A percentile compares a stretch with the other conserved stretches of the same genome.
Conservation (phyloP, 2,888 invertebrate species). For the Drosophila suboccidentalis region DNA sequence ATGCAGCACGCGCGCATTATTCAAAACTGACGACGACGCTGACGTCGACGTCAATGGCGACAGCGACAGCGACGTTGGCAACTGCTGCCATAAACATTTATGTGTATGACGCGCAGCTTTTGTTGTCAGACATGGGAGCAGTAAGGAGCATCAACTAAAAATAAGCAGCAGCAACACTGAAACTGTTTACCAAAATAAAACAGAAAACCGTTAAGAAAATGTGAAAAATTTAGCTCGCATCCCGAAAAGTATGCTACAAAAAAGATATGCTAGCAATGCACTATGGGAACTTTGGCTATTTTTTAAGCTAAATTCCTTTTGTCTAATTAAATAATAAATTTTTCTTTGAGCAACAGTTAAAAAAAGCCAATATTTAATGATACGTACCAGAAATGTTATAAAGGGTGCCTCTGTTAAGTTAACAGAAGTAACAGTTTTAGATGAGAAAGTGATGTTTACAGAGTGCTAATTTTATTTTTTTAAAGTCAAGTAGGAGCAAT, state of each 20-base stretch:
- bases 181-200: conserved; percentile 44
- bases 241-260: conserved; percentile 50
- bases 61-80: conserved; percentile 39
- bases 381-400: too few relatives aligned
- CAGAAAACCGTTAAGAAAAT: conserved; percentile 22
- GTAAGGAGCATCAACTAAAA: conserved; percentile 3
- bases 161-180: conserved; percentile 22
- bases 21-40: conserved; percentile 55
- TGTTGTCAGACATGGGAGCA: conserved; percentile 51
- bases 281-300: background rate
- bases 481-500: too few relatives aligned
- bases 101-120: conserved; percentile 63
- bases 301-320: background rate
- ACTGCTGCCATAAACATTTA: conserved; percentile 68
- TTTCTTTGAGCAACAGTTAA: too few relatives aligned
- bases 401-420: too few relatives aligned
- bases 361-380: too few relatives aligned
- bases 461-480: too few relatives aligned
- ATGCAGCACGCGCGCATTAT: conserved; percentile 72
- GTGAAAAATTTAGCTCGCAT: conserved; percentile 32
- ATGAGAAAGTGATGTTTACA: too few relatives aligned
- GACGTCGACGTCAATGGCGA: conserved; percentile 13
- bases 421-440: too few relatives aligned
- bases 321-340: too few relatives aligned
- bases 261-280: conserved; percentile 32